Evolutionary conservation across 2,888 invertebrate species (phyloP), one percentile per base, ranked within the genome.

Genomic region (Chorisops tibialis): DNA sequence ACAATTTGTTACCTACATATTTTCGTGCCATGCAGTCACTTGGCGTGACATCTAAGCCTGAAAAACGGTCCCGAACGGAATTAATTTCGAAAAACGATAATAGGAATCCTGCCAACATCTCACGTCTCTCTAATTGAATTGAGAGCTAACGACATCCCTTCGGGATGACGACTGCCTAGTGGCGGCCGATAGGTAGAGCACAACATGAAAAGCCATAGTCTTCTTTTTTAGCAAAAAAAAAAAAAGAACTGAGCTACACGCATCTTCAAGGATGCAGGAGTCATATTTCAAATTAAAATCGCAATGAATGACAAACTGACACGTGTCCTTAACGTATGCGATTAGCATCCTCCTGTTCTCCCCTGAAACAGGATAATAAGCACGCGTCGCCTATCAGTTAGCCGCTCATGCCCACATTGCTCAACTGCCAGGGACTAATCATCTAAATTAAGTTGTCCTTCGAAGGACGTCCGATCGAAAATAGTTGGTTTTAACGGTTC

Each of bases 271-370:
- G 47, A 22, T 35, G 39, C 3, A 14, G 45, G 61, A 59, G 41
- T 64, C 64, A 62, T 64, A 64, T 64, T 64, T 62, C 64, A 64
- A 64, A 64, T 64, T 64, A 64, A 64, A 64, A 62, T 64, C 61
- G 62, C 62, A 59, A 64, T 64, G 64, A 64, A 64, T 64, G 64
- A 48, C 62, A 64, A 61, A 41, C 24, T 19, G 62, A 14, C 64
- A 64, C 64, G 64, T 64, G 64, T 19, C 59, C 11, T 56, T 19
- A 56, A 56, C 45, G 56, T 39, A 30, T 5, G 35, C 58, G 61
- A 64, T 64, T 61, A 61, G 51, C 61, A 51, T 51, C 30, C 30
- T 7, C 30, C 30, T 9, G 30, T 30, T 41, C 47, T 59, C 24
- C n/a, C n/a, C 22, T 48, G 64, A 59, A 64, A 62, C 48, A 37